Conservation (phyloP, 2,113 vertebrate genomes). For the Scopus umbretta region DNA sequence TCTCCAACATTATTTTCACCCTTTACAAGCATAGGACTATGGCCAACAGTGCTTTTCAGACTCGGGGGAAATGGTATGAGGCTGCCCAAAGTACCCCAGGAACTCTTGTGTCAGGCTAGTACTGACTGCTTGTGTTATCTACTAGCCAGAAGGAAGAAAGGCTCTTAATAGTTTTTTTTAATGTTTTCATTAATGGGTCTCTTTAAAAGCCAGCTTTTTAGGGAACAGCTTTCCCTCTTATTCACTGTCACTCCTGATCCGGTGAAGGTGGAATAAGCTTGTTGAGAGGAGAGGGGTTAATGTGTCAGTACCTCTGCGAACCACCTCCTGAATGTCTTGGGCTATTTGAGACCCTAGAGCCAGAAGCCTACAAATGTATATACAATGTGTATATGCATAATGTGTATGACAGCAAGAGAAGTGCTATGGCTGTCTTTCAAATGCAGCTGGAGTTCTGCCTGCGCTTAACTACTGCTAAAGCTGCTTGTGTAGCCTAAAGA, state of each 20-base stretch:
- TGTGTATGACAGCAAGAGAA: background rate
- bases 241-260: background rate
- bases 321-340: background rate
- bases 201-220: background rate
- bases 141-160: background rate
- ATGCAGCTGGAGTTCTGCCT: background rate
- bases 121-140: background rate
- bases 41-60: background rate
- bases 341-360: background rate
- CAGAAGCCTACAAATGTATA: background rate
- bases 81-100: background rate
- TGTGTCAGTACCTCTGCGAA: background rate
- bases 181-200: background rate
- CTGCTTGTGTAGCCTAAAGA: background rate
- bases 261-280: background rate
- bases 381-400: background rate
- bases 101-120: background rate
- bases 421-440: background rate
- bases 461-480: background rate
- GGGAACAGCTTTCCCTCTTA: background rate
- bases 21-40: background rate
- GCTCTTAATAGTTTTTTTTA: background rate
- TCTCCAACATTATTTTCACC: background rate
- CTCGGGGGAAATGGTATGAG: background rate
- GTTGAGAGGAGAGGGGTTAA: background rate